Conservation (phyloP, 2,797 vertebrate species). For the Phoeniculus purpureus region DNA sequence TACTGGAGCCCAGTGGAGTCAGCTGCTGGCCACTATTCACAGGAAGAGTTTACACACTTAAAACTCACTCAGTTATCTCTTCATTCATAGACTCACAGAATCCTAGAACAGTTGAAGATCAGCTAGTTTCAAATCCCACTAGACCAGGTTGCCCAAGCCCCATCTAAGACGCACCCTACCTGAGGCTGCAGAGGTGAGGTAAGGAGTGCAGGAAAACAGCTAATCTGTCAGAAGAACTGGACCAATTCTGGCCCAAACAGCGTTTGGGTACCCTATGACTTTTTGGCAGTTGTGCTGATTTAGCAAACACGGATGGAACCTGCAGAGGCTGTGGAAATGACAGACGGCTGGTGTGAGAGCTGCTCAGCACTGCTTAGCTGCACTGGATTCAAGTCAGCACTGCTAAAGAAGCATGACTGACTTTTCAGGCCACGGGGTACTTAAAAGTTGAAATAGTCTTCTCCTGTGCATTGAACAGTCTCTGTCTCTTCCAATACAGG, state of each 20-base stretch:
- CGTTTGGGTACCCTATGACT: neutral
- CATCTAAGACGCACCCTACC: too few species aligned
- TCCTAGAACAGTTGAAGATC: too few species aligned
- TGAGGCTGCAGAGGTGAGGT: neutral
- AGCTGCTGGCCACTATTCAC: neutral
- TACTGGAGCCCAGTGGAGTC: neutral
- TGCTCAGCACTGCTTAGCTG: neutral
- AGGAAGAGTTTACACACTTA: neutral
- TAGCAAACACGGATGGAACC: neutral
- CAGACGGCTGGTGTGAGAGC: fast-evolving
- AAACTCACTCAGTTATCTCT: neutral
- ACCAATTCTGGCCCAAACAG: neutral
- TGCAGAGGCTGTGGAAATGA: neutral
- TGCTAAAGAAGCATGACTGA: neutral
- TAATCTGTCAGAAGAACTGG: neutral
- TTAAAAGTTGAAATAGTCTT: neutral
- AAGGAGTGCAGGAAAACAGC: neutral
- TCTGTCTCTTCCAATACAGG: neutral
- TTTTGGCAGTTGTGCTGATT: neutral
- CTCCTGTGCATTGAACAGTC: neutral
- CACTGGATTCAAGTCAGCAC: neutral
- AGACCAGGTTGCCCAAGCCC: too few species aligned
- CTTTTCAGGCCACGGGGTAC: neutral
- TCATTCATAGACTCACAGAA: neutral
- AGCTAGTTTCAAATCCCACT: too few species aligned